Evolutionary conservation across 2,797 vertebrate species (phyloP).

Genomic region (Gorsachius magnificus): DNA sequence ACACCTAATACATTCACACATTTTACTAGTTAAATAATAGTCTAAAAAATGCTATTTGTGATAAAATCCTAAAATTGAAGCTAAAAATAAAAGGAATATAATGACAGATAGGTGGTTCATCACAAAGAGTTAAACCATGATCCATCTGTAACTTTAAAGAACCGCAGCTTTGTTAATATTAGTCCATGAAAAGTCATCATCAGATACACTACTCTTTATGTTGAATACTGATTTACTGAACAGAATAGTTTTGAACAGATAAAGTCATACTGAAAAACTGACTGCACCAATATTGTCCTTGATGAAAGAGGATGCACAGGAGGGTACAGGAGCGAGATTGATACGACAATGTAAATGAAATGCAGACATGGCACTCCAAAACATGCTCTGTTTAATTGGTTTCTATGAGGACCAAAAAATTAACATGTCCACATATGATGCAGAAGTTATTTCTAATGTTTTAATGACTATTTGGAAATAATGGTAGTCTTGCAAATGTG

Average conservation of each 20-base stretch:
- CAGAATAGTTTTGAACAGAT: not conserved
- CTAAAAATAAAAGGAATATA: not conserved
- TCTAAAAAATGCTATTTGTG: not conserved
- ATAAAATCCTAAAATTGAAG: not conserved
- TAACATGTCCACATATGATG: not conserved
- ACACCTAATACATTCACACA: not conserved
- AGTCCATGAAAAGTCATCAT: not conserved
- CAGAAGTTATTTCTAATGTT: not conserved
- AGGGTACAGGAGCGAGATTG: not conserved
- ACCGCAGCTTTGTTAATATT: not conserved
- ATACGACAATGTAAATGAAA: not conserved
- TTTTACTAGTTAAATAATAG: not conserved
- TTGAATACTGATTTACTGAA: not conserved
- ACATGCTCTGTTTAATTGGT: not conserved
- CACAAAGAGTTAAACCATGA: not conserved
- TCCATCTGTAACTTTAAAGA: not conserved
- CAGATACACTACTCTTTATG: not conserved
- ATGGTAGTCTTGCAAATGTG: not conserved
- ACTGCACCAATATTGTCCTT: not conserved
- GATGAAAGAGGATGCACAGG: not conserved
- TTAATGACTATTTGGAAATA: not conserved
- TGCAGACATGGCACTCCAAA: not conserved
- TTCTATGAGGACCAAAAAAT: not conserved
- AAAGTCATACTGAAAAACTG: not conserved
- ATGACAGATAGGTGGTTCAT: not conserved